A percentile compares a stretch with the other conserved stretches of the same genome.
phyloP scores from a whole-genome alignment of 2,797 vertebrate genomes.

The Pipistrellus pipistrellus region DNA sequence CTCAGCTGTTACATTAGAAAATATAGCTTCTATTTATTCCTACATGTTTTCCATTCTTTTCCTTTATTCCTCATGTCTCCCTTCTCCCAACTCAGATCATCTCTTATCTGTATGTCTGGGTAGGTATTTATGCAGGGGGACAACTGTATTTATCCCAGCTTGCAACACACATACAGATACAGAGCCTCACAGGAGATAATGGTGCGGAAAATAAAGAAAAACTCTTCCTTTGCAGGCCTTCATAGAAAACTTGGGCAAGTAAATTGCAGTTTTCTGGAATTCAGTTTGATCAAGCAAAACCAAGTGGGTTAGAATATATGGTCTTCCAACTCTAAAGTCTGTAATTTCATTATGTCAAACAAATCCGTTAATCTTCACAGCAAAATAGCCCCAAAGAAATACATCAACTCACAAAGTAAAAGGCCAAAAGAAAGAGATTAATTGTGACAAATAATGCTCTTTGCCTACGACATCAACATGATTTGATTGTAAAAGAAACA shows the following conservation, averaged over 20 bases:
- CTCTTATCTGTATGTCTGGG: neutral
- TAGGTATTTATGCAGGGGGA: neutral
- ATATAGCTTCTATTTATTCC: neutral
- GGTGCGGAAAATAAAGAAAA: slow-evolving; percentile 2
- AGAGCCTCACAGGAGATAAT: neutral
- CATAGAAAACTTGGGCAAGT: neutral
- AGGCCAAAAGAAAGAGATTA: slow-evolving; percentile 13
- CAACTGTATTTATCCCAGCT: neutral
- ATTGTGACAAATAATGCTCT: slow-evolving; percentile 1
- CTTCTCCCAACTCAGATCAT: neutral
- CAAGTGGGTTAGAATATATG: neutral
- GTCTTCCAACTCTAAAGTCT: neutral
- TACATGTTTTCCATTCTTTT: neutral
- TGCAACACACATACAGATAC: neutral
- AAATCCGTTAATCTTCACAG: neutral
- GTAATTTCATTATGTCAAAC: neutral
- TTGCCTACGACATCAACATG: slow-evolving; percentile 6
- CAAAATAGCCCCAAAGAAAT: neutral
- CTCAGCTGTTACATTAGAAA: neutral
- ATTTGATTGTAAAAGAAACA: neutral
- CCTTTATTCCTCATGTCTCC: neutral
- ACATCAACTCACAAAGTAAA: slow-evolving; percentile 34
- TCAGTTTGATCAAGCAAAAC: slow-evolving; percentile 12
- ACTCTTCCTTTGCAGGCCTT: neutral
- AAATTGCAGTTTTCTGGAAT: neutral